A percentile compares a stretch with the other conserved stretches of the same genome.
These are phyloP conservation scores for Oxyruncus cristatus DNA, from an alignment of 2,113 vertebrate genomes.

Conservation along the genomic window DNA sequence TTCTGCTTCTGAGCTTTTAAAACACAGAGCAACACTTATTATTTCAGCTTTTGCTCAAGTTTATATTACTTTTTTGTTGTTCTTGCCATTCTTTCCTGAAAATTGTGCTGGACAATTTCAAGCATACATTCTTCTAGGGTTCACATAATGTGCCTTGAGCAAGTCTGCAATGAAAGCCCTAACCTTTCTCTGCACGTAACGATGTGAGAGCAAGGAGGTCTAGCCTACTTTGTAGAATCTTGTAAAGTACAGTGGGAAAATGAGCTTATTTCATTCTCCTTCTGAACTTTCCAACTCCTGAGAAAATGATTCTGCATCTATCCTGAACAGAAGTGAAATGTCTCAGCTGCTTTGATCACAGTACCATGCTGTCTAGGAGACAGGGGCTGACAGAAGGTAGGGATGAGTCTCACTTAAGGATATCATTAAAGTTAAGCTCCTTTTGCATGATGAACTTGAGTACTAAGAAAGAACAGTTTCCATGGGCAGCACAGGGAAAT, in stretches of 20 bases:
- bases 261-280: not conserved
- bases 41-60: slow-evolving; percentile 11
- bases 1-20: not conserved
- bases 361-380: not conserved
- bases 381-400: not conserved
- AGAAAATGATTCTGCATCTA: not conserved
- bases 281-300: not conserved
- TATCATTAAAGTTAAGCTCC: not conserved
- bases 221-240: not conserved
- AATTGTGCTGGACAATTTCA: slow-evolving; percentile 1
- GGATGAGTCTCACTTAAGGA: not conserved
- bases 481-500: not conserved
- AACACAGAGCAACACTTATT: not conserved
- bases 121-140: not conserved
- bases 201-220: not conserved
- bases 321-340: not conserved
- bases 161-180: not conserved
- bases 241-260: not conserved
- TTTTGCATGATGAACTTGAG: not conserved
- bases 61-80: not conserved
- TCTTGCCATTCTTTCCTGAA: not conserved
- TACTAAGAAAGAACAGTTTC: not conserved
- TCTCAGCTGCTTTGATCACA: not conserved
- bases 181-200: not conserved
- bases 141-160: not conserved